Percentiles rank a stretch among this genome's conserved stretches.
phyloP scores from a whole-genome alignment of 2,797 vertebrate genomes.

The Pteropus rufus region DNA sequence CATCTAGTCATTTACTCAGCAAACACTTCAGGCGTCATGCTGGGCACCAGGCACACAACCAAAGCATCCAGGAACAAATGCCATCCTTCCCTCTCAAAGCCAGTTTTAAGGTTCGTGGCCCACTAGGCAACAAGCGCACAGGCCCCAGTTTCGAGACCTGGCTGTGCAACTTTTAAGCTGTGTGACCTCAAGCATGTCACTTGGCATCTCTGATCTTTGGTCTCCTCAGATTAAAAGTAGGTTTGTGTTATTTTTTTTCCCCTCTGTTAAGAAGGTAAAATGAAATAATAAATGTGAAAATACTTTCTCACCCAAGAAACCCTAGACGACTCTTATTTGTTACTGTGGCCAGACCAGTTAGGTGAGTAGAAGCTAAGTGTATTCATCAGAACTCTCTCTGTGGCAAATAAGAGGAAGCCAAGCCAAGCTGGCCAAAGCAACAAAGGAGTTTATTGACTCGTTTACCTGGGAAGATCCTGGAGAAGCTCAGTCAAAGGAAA shows the following conservation, averaged over 20 bases:
- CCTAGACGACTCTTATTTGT: neutral
- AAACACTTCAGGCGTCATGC: neutral
- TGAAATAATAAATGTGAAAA: neutral
- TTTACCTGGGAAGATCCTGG: slow-evolving; percentile 17
- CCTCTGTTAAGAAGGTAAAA: neutral
- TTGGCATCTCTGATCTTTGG: neutral
- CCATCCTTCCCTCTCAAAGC: neutral
- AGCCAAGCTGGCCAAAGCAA: neutral
- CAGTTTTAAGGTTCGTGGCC: accelerated
- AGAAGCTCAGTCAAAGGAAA: neutral
- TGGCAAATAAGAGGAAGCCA: neutral
- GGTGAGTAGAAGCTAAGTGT: neutral
- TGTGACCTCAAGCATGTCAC: neutral
- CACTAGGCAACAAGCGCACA: neutral
- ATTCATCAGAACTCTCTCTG: neutral
- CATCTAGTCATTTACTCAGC: neutral
- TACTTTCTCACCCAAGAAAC: neutral
- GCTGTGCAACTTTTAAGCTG: neutral
- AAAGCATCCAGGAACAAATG: neutral
- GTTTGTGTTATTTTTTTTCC: neutral
- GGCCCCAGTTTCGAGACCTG: neutral
- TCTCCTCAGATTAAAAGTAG: neutral
- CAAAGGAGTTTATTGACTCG: slow-evolving; percentile 48
- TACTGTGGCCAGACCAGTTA: slow-evolving; percentile 50
- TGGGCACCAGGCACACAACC: neutral